Evolutionary conservation across 1,140 invertebrate genomes (phyloP).

Genomic region (Vanessa atalanta): DNA sequence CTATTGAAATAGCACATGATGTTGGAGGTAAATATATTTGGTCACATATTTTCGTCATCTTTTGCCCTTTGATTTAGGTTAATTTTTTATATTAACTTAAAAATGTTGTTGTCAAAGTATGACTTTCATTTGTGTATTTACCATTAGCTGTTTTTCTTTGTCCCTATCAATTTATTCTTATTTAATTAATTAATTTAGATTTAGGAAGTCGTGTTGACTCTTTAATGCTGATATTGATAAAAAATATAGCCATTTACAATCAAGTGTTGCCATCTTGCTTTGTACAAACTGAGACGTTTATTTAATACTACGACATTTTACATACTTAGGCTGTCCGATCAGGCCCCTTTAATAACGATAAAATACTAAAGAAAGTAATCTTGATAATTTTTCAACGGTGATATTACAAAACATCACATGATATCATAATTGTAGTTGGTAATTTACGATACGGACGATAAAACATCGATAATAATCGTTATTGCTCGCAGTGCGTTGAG

Average conservation of each 20-base stretch:
- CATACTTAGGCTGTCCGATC: conserved; percentile 13
- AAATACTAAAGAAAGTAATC: conserved; percentile 20
- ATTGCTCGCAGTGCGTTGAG: conserved; percentile 39
- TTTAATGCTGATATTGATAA: no score
- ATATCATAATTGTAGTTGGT: conserved; percentile 44
- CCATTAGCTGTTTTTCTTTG: no score
- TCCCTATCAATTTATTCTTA: no score
- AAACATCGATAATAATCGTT: conserved; percentile 45
- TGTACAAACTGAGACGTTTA: background rate
- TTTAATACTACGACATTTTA: conserved; percentile 2
- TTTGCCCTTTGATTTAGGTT: no score
- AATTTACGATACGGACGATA: conserved; percentile 46
- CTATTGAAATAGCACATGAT: conserved; percentile 81
- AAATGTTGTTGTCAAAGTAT: no score
- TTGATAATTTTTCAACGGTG: conserved; percentile 29
- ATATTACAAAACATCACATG: conserved; percentile 35
- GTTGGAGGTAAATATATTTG: conserved; percentile 77
- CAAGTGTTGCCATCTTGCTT: background rate
- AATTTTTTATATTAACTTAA: no score
- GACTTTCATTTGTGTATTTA: no score
- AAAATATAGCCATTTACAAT: background rate
- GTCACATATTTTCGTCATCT: no score
- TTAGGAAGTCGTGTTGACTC: no score
- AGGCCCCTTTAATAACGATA: conserved; percentile 6
- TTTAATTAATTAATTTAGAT: no score